Conservation (phyloP, 2,888 invertebrate genomes). For the Octonoba sinensis region DNA sequence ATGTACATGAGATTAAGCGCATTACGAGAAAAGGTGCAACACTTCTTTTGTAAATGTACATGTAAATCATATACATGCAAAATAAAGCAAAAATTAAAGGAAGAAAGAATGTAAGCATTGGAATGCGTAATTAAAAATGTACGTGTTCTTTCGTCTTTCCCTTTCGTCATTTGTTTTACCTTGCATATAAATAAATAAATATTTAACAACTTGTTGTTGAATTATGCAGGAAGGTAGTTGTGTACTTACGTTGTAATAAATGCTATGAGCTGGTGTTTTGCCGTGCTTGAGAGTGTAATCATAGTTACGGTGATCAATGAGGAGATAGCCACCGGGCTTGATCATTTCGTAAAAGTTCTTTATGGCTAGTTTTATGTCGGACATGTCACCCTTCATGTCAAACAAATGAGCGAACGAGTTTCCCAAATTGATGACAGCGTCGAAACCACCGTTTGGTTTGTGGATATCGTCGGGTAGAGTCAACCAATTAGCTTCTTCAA, state of each 20-base stretch:
- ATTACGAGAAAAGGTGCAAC: too few species aligned
- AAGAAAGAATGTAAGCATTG: too few species aligned
- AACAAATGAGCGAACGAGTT: conserved; percentile 92
- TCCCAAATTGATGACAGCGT: conserved; percentile 90
- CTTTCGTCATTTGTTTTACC: too few species aligned
- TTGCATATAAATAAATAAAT: too few species aligned
- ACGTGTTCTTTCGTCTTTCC: too few species aligned
- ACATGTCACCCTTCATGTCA: conserved; percentile 83
- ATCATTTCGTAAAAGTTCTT: conserved; percentile 85
- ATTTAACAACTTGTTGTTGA: too few species aligned
- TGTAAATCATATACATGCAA: too few species aligned
- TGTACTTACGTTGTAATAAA: conserved; percentile 87
- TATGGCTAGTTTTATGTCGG: conserved; percentile 81
- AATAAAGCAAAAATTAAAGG: too few species aligned
- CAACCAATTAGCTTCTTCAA: conserved; percentile 93
- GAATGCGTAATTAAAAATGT: too few species aligned
- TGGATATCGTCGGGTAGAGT: conserved; percentile 82
- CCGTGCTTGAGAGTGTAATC: conserved; percentile 85
- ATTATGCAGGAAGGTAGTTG: neutral
- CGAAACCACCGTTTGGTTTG: conserved; percentile 78
- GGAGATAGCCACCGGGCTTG: conserved; percentile 85
- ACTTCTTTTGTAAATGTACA: too few species aligned
- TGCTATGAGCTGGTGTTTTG: conserved; percentile 83
- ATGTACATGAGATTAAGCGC: too few species aligned
- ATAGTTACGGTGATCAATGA: conserved; percentile 92